Base-by-base conservation (phyloP, 2,888 invertebrate genomes). In the Psylliodes chrysocephalus region DNA sequence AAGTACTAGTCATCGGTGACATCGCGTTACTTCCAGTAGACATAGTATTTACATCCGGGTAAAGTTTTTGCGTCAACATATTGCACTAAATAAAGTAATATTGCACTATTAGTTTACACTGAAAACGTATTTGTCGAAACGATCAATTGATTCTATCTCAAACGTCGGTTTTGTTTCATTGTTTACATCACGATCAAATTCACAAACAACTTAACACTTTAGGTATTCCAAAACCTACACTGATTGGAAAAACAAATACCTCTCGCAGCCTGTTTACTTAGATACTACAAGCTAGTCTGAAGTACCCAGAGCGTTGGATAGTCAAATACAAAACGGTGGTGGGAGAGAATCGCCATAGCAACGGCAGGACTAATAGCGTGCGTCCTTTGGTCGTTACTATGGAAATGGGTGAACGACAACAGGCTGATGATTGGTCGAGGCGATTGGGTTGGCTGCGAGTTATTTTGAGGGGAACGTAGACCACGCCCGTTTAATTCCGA, bases 1-100 rank as follows among this genome's bases (percentile, higher is more conserved):
- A 93, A 47, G 91, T 89, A 66, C 92, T 90, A 77, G 92, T 90
- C 85, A 93, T 90, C 74, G 90, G 90, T 73, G 90, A 89, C 86
- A 90, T 87, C 10, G 89, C 88, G 79, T 89, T 89, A 81, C 87
- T 82, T 80, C 87, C 86, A 77, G 87, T 86, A 81, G 87, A 86
- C 75, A 92, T 90, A 79, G 91, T 89, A 82, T 91, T 86, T 82
- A 87, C 85, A 83, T 89, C 89, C 82, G 88, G 85, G 84, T 89
- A 90, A 79, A 89, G 84, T 84, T 89, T 89, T 84, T 89, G 89
- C 82, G 89, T 87, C 83, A 89, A 85, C 89, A 89, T 82, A 68
- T 66, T 66, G 63, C 67, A 69, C 69, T 64, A 30, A 17, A 57
- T 64, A 30, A 17, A 57, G 53, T 68, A 66, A 60, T 67, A 70